A percentile compares a stretch with the other conserved stretches of the same genome.
phyloP scores from a whole-genome alignment of 2,888 invertebrate genomes.

The Latrodectus hesperus region DNA sequence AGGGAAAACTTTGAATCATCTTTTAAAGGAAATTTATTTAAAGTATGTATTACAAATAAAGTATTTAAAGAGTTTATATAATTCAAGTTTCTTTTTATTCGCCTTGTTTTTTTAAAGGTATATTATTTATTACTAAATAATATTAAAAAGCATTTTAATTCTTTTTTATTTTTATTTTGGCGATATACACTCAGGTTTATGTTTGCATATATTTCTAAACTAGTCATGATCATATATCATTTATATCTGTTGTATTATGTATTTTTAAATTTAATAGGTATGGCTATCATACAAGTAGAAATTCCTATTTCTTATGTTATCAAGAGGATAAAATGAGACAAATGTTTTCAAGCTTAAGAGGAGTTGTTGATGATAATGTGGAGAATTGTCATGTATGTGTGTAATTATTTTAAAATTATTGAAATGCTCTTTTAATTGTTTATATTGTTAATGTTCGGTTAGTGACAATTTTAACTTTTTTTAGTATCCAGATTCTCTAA shows the following conservation, averaged over 20 bases:
- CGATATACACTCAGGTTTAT: no score
- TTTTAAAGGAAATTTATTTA: conserved; percentile 79
- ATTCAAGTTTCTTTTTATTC: background rate
- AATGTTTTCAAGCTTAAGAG: conserved; percentile 89
- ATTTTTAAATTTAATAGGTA: conserved; percentile 78
- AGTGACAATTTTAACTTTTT: conserved; percentile 71
- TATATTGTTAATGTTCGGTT: conserved; percentile 5
- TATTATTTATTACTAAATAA: background rate
- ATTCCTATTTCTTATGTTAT: conserved; percentile 92
- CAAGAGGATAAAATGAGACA: conserved; percentile 81
- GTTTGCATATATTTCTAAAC: no score
- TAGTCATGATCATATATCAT: no score
- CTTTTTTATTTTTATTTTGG: background rate
- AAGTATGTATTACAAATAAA: conserved; percentile 76
- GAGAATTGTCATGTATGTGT: background rate
- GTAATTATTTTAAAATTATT: background rate
- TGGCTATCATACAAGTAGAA: conserved; percentile 90
- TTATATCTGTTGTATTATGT: no score
- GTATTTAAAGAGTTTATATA: background rate
- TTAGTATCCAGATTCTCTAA: conserved; percentile 77
- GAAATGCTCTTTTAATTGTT: conserved; percentile 8
- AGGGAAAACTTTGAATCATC: conserved; percentile 71
- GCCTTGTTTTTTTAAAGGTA: background rate
- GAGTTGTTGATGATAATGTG: conserved; percentile 75
- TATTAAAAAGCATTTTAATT: background rate